phyloP scores from a whole-genome alignment of 2,113 vertebrate genomes.

The Myotis lucifugus region DNA sequence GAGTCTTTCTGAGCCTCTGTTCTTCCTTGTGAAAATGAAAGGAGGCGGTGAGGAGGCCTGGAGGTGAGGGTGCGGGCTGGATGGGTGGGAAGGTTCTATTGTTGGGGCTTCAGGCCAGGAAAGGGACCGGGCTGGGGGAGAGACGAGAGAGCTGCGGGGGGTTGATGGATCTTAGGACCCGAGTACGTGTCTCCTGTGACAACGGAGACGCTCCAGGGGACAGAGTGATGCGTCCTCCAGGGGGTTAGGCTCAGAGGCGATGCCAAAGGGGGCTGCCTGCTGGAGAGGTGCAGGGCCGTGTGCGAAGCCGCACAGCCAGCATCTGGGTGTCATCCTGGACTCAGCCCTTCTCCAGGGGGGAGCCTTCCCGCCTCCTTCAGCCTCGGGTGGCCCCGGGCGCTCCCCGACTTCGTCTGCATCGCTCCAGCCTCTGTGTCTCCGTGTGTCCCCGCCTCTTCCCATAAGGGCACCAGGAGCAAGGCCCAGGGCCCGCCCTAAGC shows the following conservation, averaged over 20 bases:
- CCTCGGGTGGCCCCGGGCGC: not conserved
- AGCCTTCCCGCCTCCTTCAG: accelerated
- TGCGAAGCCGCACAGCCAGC: too few relatives aligned
- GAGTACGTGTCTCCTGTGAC: not conserved
- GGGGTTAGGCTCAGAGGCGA: not conserved
- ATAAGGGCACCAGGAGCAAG: accelerated
- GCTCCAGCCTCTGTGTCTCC: accelerated
- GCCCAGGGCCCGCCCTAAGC: accelerated
- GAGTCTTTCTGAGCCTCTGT: not conserved
- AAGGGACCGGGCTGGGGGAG: too few relatives aligned
- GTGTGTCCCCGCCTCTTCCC: not conserved
- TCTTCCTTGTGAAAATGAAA: not conserved
- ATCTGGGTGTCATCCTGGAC: accelerated
- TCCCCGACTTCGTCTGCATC: accelerated
- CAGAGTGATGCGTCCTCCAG: not conserved
- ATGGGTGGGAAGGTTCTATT: not conserved
- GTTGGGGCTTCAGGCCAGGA: not conserved
- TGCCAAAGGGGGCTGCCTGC: not conserved
- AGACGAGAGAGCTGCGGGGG: not conserved
- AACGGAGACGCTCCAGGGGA: not conserved
- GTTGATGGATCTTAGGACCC: not conserved
- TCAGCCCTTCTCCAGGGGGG: not conserved
- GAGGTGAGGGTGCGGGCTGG: too few relatives aligned
- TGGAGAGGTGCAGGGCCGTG: too few relatives aligned
- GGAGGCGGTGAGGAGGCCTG: accelerated